These are phyloP conservation scores for Brotula barbata DNA, from an alignment of 2,797 vertebrate genomes.

Conservation along the genomic window DNA sequence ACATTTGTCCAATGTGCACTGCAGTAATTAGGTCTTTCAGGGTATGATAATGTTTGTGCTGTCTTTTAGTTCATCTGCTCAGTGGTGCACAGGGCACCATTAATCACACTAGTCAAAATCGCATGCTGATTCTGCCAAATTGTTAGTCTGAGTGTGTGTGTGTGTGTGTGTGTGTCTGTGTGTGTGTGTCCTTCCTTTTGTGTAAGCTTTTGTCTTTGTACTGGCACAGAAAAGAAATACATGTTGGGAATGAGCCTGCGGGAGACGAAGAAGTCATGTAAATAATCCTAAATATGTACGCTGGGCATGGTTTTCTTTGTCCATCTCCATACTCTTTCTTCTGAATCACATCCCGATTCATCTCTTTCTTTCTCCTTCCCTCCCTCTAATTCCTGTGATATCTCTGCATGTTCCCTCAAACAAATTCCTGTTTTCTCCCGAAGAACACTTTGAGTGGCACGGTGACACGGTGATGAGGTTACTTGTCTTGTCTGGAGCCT, in stretches of 20 bases:
- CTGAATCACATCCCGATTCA: neutral
- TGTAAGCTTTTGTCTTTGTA: conserved; percentile 26
- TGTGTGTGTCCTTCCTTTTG: conserved; percentile 41
- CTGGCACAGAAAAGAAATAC: conserved; percentile 15
- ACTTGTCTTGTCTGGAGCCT: neutral
- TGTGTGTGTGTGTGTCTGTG: conserved; percentile 1
- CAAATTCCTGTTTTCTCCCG: too few relatives aligned
- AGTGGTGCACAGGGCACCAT: conserved; percentile 64
- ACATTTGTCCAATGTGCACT: conserved; percentile 57
- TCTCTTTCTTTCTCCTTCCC: neutral
- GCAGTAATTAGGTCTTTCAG: conserved; percentile 75
- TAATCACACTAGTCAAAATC: conserved; percentile 71
- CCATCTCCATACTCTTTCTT: neutral
- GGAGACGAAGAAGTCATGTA: neutral
- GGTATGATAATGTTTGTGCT: conserved; percentile 77
- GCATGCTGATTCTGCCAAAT: conserved; percentile 57
- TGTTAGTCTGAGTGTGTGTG: conserved; percentile 9
- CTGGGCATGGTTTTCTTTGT: neutral
- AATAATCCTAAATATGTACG: conserved; percentile 25
- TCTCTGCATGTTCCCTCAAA: neutral
- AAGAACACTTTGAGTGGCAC: neutral
- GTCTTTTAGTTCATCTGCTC: conserved; percentile 71
- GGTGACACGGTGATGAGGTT: neutral
- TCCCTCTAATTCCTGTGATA: too few relatives aligned
- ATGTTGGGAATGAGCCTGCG: conserved; percentile 7